phyloP scores from a whole-genome alignment of 2,888 invertebrate genomes.

The Amphipoea oculea region DNA sequence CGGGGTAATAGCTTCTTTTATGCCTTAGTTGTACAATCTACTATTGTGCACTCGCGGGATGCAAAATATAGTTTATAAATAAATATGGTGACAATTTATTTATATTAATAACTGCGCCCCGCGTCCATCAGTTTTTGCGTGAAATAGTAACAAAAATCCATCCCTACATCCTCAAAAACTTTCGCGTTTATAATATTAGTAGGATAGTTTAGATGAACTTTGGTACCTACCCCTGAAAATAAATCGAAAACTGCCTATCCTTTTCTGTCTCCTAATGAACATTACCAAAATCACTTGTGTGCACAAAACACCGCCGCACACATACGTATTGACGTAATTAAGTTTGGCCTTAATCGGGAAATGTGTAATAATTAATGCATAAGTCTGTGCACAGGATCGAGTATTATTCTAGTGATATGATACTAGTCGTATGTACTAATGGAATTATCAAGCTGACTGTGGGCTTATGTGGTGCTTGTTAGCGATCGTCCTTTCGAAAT shows the following conservation, averaged over 20 bases:
- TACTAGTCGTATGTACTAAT: background rate
- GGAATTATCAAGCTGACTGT: slow-evolving; percentile 19
- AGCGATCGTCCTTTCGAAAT: slow-evolving; percentile 33
- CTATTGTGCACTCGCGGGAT: too few species aligned
- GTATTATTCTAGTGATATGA: slow-evolving; percentile 13
- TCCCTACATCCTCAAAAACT: too few species aligned
- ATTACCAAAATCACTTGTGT: slow-evolving; percentile 11
- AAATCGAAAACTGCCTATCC: background rate
- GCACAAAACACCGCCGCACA: slow-evolving; percentile 21
- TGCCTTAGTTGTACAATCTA: too few species aligned
- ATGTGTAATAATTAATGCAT: slow-evolving; percentile 62
- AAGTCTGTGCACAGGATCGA: slow-evolving; percentile 42
- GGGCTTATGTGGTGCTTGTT: slow-evolving; percentile 28
- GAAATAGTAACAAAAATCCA: too few species aligned
- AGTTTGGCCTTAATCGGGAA: slow-evolving; percentile 63
- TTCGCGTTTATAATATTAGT: too few species aligned
- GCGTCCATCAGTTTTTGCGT: too few species aligned
- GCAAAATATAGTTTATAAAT: background rate
- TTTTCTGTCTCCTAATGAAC: background rate
- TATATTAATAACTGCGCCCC: too few species aligned
- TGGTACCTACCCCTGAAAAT: background rate
- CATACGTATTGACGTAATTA: slow-evolving; percentile 56
- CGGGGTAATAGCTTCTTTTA: too few species aligned
- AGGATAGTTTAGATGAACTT: background rate
- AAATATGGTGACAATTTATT: background rate